Conservation (phyloP, 2,113 vertebrate genomes). For the Lepisosteus osseus region DNA sequence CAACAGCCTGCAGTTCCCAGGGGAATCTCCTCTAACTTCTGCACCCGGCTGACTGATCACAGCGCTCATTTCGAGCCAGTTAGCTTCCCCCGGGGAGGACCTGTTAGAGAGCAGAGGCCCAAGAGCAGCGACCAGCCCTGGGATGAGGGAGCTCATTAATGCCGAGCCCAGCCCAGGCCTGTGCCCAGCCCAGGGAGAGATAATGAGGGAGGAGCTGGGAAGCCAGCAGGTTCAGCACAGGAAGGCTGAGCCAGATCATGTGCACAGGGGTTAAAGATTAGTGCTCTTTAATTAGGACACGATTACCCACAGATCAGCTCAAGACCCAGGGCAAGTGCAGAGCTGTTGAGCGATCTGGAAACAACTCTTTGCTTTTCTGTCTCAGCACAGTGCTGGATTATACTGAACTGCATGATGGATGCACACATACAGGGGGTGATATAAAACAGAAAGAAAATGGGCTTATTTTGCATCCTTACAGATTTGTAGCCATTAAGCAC, state of each 20-base stretch:
- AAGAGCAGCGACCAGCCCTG: constrained; percentile 67
- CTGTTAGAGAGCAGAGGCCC: constrained; percentile 75
- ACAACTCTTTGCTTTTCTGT: too few relatives aligned
- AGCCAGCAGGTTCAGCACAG: neutral
- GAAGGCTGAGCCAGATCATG: constrained; percentile 2
- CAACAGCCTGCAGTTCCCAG: too few relatives aligned
- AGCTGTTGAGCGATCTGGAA: neutral
- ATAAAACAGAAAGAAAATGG: too few relatives aligned
- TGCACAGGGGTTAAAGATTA: constrained; percentile 13
- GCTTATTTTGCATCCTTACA: too few relatives aligned
- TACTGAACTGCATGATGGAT: too few relatives aligned
- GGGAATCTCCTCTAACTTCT: constrained; percentile 29
- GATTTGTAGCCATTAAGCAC: too few relatives aligned
- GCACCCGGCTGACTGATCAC: constrained; percentile 61
- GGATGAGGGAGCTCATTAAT: constrained; percentile 64
- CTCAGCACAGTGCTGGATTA: too few relatives aligned
- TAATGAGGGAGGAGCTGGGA: constrained; percentile 27
- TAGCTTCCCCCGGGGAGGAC: constrained; percentile 74
- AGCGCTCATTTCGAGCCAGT: constrained; percentile 75
- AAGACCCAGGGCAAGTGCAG: neutral
- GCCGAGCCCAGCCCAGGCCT: constrained; percentile 35
- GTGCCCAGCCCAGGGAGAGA: constrained; percentile 37
- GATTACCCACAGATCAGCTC: constrained; percentile 18
- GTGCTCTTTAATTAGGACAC: constrained; percentile 20
- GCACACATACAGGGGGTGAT: too few relatives aligned